A percentile compares a stretch with the other conserved stretches of the same genome.
These are phyloP conservation scores for Ianthella basta DNA, from an alignment of 37 sponge, comb jelly and placozoan genomes.

Conservation along the genomic window DNA sequence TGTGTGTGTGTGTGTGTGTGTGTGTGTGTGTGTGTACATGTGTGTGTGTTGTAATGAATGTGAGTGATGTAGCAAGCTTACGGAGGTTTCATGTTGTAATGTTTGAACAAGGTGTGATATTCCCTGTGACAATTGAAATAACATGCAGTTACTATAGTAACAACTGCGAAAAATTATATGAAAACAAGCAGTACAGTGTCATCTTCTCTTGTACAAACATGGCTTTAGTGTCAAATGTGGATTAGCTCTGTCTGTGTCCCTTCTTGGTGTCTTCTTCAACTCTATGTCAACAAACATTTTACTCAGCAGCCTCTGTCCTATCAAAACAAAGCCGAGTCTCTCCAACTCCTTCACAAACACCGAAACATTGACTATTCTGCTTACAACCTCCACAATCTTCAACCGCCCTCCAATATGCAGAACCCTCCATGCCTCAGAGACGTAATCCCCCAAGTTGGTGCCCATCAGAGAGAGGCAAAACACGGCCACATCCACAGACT, in stretches of 20 bases:
- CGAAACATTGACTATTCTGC: constrained; percentile 68
- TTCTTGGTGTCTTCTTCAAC: constrained; percentile 47
- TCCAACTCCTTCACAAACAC: constrained; percentile 70
- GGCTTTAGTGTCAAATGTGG: constrained; percentile 83
- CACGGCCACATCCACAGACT: constrained; percentile 80
- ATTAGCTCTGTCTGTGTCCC: not conserved
- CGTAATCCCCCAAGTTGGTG: constrained; percentile 86
- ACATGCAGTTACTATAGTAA: not conserved
- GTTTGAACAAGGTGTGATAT: not conserved
- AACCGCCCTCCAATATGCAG: constrained; percentile 67
- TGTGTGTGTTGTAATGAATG: too few species aligned
- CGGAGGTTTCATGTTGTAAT: not conserved
- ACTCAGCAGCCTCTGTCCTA: constrained; percentile 38
- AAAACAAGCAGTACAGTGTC: not conserved
- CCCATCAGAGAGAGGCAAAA: constrained; percentile 98
- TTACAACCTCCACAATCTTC: constrained; percentile 83
- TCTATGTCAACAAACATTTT: constrained; percentile 81
- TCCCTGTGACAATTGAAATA: not conserved
- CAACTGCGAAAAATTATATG: not conserved
- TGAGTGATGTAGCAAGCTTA: not conserved
- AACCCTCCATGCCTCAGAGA: constrained; percentile 85
- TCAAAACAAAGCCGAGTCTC: constrained; percentile 69
- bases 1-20: too few species aligned
- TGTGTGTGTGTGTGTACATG: too few species aligned
- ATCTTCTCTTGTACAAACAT: constrained; percentile 91